Percentiles rank a stretch among this genome's conserved stretches.
phyloP scores from a whole-genome alignment of 2,888 invertebrate species.

The Augiades crinisus region DNA sequence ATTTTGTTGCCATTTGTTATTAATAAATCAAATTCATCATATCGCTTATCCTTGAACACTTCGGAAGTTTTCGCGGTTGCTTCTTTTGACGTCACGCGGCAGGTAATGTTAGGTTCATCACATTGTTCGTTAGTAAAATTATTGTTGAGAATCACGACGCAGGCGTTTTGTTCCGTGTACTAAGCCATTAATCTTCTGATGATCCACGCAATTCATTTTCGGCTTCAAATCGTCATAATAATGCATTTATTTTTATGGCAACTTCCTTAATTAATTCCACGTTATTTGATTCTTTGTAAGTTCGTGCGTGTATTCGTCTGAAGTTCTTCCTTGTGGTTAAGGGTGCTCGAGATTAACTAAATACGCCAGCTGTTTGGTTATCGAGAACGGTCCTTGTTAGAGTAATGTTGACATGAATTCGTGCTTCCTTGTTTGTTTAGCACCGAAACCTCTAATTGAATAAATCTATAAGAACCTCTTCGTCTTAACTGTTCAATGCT shows the following conservation, averaged over 20 bases:
- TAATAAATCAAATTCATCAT: constrained; percentile 42
- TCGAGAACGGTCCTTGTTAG: constrained; percentile 30
- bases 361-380: constrained; percentile 28
- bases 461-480: background rate
- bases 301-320: background rate
- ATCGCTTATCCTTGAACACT: constrained; percentile 59
- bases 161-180: constrained; percentile 61
- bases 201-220: constrained; percentile 43
- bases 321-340: constrained; percentile 30
- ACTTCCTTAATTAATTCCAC: constrained; percentile 31
- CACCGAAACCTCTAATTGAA: background rate
- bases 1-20: constrained; percentile 35
- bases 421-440: constrained; percentile 27
- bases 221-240: constrained; percentile 32
- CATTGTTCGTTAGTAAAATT: constrained; percentile 60
- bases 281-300: constrained; percentile 14
- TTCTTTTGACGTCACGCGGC: constrained; percentile 52
- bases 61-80: constrained; percentile 66
- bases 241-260: constrained; percentile 20
- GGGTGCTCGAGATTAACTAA: constrained; percentile 30
- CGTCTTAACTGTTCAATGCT: constrained; percentile 10
- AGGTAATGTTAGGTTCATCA: constrained; percentile 51
- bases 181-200: constrained; percentile 59
- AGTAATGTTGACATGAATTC: constrained; percentile 33
- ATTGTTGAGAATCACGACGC: constrained; percentile 64